Base-by-base conservation (phyloP, 2,797 vertebrate species). In the Pseudomugil tenellus region DNA sequence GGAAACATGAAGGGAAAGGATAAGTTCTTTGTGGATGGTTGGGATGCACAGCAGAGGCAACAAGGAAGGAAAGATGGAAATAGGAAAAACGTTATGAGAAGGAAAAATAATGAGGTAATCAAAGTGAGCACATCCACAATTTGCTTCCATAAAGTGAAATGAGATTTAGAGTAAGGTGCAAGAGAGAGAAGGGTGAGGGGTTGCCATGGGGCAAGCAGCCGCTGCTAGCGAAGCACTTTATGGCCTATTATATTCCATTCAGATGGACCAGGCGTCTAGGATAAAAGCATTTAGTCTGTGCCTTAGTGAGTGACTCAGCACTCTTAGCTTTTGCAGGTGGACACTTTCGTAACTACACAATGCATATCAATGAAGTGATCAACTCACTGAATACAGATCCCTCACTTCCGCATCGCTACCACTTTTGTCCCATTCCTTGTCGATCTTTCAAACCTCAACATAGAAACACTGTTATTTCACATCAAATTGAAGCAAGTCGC, bases 211-310 rank as follows among this genome's bases (percentile, higher is more conserved):
- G 90, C 88, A 81, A 81, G 82, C 78, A 76, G 85, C 84, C 78
- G 64, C 83, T 83, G 86, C 87, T 85, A 84, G 83, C 89, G 76
- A 82, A 91, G 87, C 87, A 91, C 88, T 93, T 91, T 91, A 84
- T 68, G 62, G 84, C 82, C 85, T 79, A 92, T 93, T 91, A 92
- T 89, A 89, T 90, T 91, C 89, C 87, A 86, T 89, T 91, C 84
- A 90, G 88, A 91, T 85, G 82, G 83, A 87, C 84, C 75, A 68
- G 87, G 89, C 87, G 83, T 90, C 87, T 81, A 77, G 81, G 81
- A 90, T 91, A 89, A 91, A 92, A 90, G 89, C 90, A 90, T 92
- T 92, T 86, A 86, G 88, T 84, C 90, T 83, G 76, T 46, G 83
- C 34, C 80, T 84, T 86, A 63, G 72, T 54, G 83, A 84, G 84